Conservation (phyloP, 2,888 invertebrate species). For the Parthenolecanium corni region DNA sequence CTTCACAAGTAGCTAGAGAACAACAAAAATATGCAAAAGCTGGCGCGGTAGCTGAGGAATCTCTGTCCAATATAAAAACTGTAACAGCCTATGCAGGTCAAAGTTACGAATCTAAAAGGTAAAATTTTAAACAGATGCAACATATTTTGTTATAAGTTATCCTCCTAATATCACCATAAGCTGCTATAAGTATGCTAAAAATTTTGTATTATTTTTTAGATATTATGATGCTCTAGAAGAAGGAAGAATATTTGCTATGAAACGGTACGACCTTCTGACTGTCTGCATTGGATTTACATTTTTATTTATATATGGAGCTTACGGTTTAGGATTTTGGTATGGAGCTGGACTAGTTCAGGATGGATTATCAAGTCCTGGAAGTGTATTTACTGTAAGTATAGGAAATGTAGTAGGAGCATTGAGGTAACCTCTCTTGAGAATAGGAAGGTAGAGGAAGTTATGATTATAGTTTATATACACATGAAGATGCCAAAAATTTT, state of each 20-base stretch:
- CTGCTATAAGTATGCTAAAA: background rate
- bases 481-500: too few species aligned
- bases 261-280: constrained; percentile 36
- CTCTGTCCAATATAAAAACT: constrained; percentile 39
- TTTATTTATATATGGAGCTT: constrained; percentile 40
- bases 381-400: constrained; percentile 37
- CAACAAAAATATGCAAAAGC: constrained; percentile 42
- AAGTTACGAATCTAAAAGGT: constrained; percentile 39
- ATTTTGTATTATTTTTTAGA: constrained; percentile 32
- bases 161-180: background rate
- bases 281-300: constrained; percentile 37
- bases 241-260: constrained; percentile 36
- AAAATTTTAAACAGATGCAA: background rate
- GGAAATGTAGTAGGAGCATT: too few species aligned
- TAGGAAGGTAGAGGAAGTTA: background rate
- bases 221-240: constrained; percentile 36
- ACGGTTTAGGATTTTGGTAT: constrained; percentile 44
- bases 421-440: background rate
- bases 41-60: constrained; percentile 41
- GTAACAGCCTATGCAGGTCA: constrained; percentile 41
- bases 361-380: constrained; percentile 36
- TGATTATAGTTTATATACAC: too few species aligned
- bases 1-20: constrained; percentile 40
- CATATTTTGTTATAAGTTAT: background rate
- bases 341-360: constrained; percentile 40